Percentiles rank a stretch among this genome's conserved stretches.
Conservation (phyloP, 1,140 invertebrate species). For the Cataglyphis hispanica region DNA sequence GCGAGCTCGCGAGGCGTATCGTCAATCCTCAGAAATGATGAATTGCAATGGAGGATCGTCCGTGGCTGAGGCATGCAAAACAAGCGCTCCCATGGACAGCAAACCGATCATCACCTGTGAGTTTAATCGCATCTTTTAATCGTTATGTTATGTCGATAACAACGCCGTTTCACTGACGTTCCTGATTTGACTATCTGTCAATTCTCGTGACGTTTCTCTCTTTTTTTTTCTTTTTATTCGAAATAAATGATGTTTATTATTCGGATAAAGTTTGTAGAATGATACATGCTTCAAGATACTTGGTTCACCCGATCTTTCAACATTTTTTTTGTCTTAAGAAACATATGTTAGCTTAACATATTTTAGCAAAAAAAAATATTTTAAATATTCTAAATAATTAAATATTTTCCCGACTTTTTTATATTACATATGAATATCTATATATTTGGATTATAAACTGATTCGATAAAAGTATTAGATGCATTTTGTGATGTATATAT, state of each 20-base stretch:
- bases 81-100: conserved; percentile 80
- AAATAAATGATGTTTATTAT: not conserved
- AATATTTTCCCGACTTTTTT: not conserved
- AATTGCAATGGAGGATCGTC: conserved; percentile 84
- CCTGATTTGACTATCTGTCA: conserved; percentile 84
- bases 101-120: conserved; percentile 86
- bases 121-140: conserved; percentile 65
- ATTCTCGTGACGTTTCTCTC: conserved; percentile 74
- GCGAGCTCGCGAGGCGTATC: conserved; percentile 65
- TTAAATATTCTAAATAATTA: not conserved
- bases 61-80: conserved; percentile 74
- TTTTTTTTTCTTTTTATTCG: not conserved
- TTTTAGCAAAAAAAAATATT: not conserved
- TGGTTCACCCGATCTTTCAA: not conserved
- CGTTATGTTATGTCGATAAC: conserved; percentile 38
- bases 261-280: not conserved
- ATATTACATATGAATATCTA: not conserved
- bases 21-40: conserved; percentile 81
- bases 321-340: not conserved
- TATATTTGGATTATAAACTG: not conserved
- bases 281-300: not conserved
- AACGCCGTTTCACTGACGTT: conserved; percentile 80
- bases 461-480: not conserved
- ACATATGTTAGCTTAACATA: conserved; percentile 64
- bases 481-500: not conserved